A percentile compares a stretch with the other conserved stretches of the same genome.
These are phyloP conservation scores for Masticophis lateralis DNA, from an alignment of 2,797 vertebrate genomes.

Conservation along the genomic window DNA sequence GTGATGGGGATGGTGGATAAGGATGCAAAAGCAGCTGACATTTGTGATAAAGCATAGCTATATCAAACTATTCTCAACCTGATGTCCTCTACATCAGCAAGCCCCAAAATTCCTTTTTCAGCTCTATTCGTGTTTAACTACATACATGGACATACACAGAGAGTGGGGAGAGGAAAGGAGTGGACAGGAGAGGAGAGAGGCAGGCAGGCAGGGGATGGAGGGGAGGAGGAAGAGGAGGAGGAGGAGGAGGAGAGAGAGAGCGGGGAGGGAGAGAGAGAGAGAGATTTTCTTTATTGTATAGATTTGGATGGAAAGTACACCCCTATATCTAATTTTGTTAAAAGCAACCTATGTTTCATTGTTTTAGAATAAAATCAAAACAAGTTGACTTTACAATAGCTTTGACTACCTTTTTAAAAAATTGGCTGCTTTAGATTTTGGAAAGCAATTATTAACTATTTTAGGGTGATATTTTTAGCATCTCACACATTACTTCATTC, in stretches of 20 bases:
- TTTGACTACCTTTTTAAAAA: constrained; percentile 41
- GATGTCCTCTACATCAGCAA: not conserved
- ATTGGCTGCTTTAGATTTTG: constrained; percentile 7
- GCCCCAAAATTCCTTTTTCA: not conserved
- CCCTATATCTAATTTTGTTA: not conserved
- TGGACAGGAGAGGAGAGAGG: no score
- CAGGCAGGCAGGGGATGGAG: no score
- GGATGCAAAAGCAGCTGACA: not conserved
- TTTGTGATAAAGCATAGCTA: not conserved
- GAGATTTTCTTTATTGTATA: not conserved
- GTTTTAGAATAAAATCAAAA: not conserved
- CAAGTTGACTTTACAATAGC: not conserved
- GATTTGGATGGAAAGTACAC: not conserved
- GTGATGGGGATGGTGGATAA: not conserved
- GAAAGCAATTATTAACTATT: constrained; percentile 30
- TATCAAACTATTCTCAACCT: not conserved
- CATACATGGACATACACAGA: not conserved
- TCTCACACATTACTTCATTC: not conserved
- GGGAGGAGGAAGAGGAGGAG: rapidly evolving
- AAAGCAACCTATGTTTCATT: not conserved
- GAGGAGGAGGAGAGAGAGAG: no score
- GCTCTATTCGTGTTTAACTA: not conserved
- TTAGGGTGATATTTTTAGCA: constrained; percentile 35
- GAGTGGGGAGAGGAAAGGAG: not conserved
- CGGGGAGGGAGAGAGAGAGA: no score